These are phyloP conservation scores for Zoanthus gigantus DNA, from an alignment of 92 coral and sea anemone genomes.

Conservation along the genomic window DNA sequence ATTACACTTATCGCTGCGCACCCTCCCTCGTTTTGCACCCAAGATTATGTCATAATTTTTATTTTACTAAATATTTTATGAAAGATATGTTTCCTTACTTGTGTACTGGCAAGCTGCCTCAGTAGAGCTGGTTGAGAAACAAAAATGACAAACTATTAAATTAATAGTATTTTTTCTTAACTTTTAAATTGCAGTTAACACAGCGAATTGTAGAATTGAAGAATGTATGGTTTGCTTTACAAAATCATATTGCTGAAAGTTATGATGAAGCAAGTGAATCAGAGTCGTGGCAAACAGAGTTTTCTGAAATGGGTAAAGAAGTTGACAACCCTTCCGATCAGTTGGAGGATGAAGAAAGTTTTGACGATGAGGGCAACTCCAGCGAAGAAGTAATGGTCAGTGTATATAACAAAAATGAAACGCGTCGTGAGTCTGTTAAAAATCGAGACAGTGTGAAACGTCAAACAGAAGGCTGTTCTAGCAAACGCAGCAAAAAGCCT, in stretches of 20 bases:
- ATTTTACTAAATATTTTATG: too few relatives aligned
- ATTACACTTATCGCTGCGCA: too few relatives aligned
- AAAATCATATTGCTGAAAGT: constrained; percentile 13
- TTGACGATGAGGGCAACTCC: background rate
- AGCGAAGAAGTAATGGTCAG: too few relatives aligned
- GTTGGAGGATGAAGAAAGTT: background rate
- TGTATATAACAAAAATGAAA: too few relatives aligned
- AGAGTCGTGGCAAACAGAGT: background rate
- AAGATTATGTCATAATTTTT: too few relatives aligned
- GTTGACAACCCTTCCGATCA: constrained; percentile 23
- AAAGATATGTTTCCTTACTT: background rate
- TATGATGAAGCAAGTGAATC: background rate
- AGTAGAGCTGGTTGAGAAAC: background rate
- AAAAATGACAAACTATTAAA: background rate
- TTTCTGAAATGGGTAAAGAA: constrained; percentile 6
- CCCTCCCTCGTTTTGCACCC: too few relatives aligned
- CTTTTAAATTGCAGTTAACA: constrained; percentile 6
- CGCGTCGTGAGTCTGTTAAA: too few relatives aligned
- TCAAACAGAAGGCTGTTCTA: too few relatives aligned
- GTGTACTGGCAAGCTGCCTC: background rate
- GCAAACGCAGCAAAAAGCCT: constrained; percentile 7
- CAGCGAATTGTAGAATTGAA: constrained; percentile 12
- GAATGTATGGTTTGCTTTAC: constrained; percentile 15
- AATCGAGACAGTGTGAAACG: background rate
- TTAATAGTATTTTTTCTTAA: background rate